Evolutionary conservation across 1,140 invertebrate species (phyloP), one percentile per base, ranked within the genome.

Genomic region (Zaprionus inermis): DNA sequence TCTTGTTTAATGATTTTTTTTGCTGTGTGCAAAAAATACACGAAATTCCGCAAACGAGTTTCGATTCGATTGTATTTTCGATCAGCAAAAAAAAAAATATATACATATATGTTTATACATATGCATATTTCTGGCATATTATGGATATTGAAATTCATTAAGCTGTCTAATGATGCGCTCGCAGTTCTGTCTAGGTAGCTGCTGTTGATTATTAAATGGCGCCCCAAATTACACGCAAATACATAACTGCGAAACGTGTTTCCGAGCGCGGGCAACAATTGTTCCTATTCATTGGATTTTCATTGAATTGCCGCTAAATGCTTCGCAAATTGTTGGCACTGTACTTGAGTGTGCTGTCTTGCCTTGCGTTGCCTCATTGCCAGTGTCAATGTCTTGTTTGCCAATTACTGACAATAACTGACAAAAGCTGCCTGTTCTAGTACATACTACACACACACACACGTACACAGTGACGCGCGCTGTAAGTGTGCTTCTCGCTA

Each of bases 11-110:
- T 57, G 36, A 69, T 52, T 73, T 69, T 69, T 61, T 68, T 68
- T 24, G 18, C 20, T 36, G 34, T 28, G 24, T 28, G 24, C 24
- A 64, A 49, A 28, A 61, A 41, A 32, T 56, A 32, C 6, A 58
- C 36, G 32, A 69, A 58, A 74, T 74, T 70, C 72, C 66, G 58
- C 67, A 74, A 74, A 74, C 72, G 28, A 16, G 72, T 74, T 30
- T 51, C 36, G 7, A 38, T 18, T 38, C 24, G 51, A 28, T 52
- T 52, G 12, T 41, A n/a, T 16, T 41, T 41, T 5, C 14, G 38
- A 32, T 0, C 30, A 32, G 10, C 30, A 5, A 32, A 49, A 49
- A 20, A 38, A 38, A 18, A 49, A 61, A 34, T n/a, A n/a, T n/a
- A n/a, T n/a, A n/a, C n/a, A n/a, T n/a, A 9, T 7, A 24, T 41